Evolutionary conservation across 1,140 invertebrate species (phyloP).

Genomic region (Muscidifurax raptorellus): DNA sequence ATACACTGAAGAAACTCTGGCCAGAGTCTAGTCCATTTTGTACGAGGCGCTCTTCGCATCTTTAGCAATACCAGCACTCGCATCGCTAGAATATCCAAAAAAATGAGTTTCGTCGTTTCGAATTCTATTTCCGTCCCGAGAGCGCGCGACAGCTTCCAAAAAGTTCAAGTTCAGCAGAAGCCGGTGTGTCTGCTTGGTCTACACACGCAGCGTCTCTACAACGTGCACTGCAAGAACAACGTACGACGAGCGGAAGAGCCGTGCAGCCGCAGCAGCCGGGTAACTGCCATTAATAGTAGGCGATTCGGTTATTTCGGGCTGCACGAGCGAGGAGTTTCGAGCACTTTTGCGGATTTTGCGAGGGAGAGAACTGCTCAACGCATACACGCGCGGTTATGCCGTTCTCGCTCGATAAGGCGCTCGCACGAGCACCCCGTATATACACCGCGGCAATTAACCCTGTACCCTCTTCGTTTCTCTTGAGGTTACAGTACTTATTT

Average conservation of each 20-base stretch:
- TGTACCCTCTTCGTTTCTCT: background rate
- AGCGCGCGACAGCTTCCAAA: background rate
- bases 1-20: no score
- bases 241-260: constrained; percentile 18
- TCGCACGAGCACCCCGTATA: no score
- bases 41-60: no score
- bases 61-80: no score
- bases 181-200: background rate
- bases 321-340: background rate
- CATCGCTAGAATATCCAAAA: no score
- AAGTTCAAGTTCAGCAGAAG: constrained; percentile 10
- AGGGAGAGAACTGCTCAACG: background rate
- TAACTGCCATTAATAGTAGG: constrained; percentile 28
- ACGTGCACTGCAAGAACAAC: background rate
- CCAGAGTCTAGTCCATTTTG: no score
- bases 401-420: constrained; percentile 16
- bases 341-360: constrained; percentile 32
- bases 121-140: background rate
- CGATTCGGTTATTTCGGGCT: constrained; percentile 42
- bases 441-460: background rate
- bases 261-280: background rate
- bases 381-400: background rate
- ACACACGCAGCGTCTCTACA: background rate
- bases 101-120: no score
- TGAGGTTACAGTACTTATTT: background rate